phyloP scores from a whole-genome alignment of 1,140 invertebrate species.

The Aphis gossypii region DNA sequence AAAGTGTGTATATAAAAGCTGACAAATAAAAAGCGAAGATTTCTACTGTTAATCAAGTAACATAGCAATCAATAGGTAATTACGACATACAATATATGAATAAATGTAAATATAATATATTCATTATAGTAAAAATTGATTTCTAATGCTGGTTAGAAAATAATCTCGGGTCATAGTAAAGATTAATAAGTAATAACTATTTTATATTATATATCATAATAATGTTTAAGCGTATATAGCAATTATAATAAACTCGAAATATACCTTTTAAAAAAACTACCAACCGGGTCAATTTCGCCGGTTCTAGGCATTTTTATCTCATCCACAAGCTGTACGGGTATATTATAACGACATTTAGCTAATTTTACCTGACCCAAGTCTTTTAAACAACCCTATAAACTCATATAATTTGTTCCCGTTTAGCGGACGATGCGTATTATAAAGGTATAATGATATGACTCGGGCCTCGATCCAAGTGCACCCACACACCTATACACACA shows the following conservation, averaged over 20 bases:
- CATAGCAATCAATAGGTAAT: not conserved
- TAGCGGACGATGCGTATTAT: not conserved
- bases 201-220: not conserved
- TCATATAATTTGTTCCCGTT: not conserved
- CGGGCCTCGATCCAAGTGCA: not conserved
- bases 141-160: not conserved
- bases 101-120: not conserved
- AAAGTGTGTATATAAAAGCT: not conserved
- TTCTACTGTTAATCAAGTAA: not conserved
- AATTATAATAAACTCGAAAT: not conserved
- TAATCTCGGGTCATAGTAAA: not conserved
- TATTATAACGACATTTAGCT: not conserved
- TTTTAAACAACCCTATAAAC: slow-evolving; percentile 4
- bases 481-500: not conserved
- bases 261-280: not conserved
- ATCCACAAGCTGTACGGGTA: not conserved
- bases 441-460: not conserved
- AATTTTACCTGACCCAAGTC: not conserved
- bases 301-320: not conserved
- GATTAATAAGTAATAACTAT: not conserved
- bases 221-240: not conserved
- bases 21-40: not conserved
- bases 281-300: not conserved
- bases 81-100: not conserved
- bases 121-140: not conserved